Conservation (phyloP, 2,797 vertebrate species). For the Tachyglossus aculeatus region DNA sequence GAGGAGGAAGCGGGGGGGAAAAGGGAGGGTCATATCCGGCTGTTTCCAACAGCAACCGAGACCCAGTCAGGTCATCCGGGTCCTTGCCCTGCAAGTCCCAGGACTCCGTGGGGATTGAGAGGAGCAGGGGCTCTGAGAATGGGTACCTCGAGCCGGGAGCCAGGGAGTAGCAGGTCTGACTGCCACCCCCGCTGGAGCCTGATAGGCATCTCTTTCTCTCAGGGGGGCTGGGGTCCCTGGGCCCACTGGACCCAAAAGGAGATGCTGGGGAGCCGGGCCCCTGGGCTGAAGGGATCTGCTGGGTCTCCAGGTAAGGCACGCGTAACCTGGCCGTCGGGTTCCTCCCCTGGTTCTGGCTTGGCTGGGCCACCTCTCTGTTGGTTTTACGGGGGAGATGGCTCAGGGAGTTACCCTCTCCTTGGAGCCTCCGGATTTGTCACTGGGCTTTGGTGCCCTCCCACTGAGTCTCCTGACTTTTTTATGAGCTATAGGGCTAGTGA, state of each 20-base stretch:
- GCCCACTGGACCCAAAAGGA: slow-evolving; percentile 85
- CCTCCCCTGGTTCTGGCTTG: background rate
- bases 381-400: background rate
- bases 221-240: slow-evolving; percentile 73
- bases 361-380: background rate
- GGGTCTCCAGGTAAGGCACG: slow-evolving; percentile 84
- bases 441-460: background rate
- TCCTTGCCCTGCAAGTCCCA: background rate
- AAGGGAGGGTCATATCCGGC: background rate
- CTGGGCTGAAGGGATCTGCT: slow-evolving; percentile 77
- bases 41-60: background rate
- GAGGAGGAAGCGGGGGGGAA: background rate
- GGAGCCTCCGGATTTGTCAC: background rate
- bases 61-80: background rate
- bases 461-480: background rate
- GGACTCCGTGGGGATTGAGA: too few relatives aligned
- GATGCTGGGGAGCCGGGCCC: slow-evolving; percentile 74
- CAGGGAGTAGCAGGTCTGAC: too few relatives aligned
- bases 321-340: rapidly evolving
- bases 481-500: too few relatives aligned
- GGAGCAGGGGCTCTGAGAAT: too few relatives aligned
- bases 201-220: background rate
- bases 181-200: background rate
- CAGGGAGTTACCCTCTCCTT: too few relatives aligned
- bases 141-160: too few relatives aligned